These are phyloP conservation scores for Turnix velox DNA, from an alignment of 2,113 vertebrate species.

Conservation along the genomic window DNA sequence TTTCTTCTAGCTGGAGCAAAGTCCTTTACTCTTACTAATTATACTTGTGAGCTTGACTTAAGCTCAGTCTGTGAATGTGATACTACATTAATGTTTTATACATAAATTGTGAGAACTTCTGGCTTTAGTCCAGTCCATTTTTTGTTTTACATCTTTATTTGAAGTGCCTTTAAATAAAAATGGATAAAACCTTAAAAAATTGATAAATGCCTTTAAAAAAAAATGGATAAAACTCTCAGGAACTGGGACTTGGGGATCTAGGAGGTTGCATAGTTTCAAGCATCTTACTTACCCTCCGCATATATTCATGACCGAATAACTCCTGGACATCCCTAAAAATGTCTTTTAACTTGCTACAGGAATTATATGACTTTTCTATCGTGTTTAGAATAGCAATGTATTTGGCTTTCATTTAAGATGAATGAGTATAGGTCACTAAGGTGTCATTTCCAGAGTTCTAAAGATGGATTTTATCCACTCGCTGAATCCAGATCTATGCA, in stretches of 20 bases:
- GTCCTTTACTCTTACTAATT: background rate
- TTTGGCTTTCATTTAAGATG: background rate
- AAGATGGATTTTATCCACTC: background rate
- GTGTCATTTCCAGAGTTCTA: background rate
- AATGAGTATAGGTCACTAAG: background rate
- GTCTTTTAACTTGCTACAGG: background rate
- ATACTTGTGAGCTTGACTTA: background rate
- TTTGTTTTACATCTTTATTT: background rate
- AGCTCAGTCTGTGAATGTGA: background rate
- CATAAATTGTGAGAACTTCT: background rate
- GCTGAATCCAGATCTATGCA: background rate
- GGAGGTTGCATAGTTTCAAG: background rate
- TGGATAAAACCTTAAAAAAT: too few species aligned
- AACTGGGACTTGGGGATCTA: background rate
- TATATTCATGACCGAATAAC: background rate
- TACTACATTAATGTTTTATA: background rate
- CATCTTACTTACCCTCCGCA: background rate
- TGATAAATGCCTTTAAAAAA: background rate
- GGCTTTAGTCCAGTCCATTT: background rate
- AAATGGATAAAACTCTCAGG: background rate
- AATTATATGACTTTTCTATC: background rate
- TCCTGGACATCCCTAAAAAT: background rate
- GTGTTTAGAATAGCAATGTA: background rate
- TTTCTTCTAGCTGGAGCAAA: background rate
- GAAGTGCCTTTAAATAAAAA: background rate